A percentile compares a stretch with the other conserved stretches of the same genome.
These are phyloP conservation scores for Elgaria multicarinata DNA, from an alignment of 2,113 vertebrate genomes.

Conservation along the genomic window DNA sequence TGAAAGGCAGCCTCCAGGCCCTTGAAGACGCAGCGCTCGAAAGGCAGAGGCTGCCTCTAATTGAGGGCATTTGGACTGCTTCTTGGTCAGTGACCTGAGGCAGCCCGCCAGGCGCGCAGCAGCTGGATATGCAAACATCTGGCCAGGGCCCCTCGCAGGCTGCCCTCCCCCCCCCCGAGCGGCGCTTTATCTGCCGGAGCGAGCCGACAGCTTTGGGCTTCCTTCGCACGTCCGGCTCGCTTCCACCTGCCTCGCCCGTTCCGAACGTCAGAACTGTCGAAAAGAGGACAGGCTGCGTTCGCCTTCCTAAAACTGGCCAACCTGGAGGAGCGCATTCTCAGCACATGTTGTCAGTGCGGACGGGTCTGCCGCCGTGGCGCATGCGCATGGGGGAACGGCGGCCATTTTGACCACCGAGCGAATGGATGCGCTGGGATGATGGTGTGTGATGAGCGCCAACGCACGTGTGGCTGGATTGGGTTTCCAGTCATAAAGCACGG, in stretches of 20 bases:
- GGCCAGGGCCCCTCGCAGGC: background rate
- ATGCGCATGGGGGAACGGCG: too few species aligned
- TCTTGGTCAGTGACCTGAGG: conserved; percentile 12
- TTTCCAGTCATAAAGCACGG: too few species aligned
- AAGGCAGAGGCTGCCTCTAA: background rate
- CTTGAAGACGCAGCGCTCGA: background rate
- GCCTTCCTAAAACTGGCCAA: background rate
- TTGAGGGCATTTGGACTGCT: background rate
- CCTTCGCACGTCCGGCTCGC: background rate
- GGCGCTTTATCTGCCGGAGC: background rate
- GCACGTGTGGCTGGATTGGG: too few species aligned
- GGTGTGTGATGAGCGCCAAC: too few species aligned
- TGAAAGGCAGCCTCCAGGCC: background rate
- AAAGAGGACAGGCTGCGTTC: too few species aligned
- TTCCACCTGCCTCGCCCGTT: background rate
- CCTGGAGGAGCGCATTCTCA: background rate
- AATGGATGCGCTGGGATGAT: too few species aligned
- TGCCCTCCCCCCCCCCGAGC: background rate
- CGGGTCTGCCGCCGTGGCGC: too few species aligned
- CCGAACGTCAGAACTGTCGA: too few species aligned
- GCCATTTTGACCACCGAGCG: too few species aligned
- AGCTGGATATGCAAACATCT: conserved; percentile 9
- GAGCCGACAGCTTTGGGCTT: background rate
- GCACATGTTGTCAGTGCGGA: too few species aligned
- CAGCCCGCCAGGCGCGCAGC: background rate